phyloP scores from a whole-genome alignment of 2,113 vertebrate species.

The Epinephelus fuscoguttatus region DNA sequence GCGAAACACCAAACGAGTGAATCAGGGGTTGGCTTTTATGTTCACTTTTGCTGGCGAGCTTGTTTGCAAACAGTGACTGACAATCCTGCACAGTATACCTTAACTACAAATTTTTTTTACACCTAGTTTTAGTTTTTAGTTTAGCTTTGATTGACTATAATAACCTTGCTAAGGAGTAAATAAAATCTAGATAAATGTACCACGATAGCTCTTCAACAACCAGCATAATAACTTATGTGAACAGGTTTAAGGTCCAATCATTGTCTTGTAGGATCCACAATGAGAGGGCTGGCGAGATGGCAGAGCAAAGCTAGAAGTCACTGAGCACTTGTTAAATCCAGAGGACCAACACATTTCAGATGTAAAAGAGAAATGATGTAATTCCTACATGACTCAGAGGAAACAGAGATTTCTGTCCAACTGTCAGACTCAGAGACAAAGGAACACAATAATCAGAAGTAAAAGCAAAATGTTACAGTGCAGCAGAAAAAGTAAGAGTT shows the following conservation, averaged over 20 bases:
- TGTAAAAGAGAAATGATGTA: constrained; percentile 10
- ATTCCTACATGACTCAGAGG: constrained; percentile 19
- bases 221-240: not conserved
- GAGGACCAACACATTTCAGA: not conserved
- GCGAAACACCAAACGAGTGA: no score
- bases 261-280: not conserved
- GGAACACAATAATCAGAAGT: not conserved
- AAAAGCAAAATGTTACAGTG: not conserved
- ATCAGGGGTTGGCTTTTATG: no score
- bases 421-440: constrained; percentile 1
- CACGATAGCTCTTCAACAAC: not conserved
- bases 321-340: constrained; percentile 25
- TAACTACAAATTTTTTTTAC: no score
- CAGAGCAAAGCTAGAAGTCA: not conserved
- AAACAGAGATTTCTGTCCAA: constrained; percentile 17
- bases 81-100: no score
- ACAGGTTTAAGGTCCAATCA: not conserved
- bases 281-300: not conserved
- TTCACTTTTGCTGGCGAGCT: no score
- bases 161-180: not conserved
- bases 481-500: not conserved
- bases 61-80: no score
- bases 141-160: no score
- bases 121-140: no score
- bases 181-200: not conserved